A percentile compares a stretch with the other conserved stretches of the same genome.
Evolutionary conservation across 2,888 invertebrate species (phyloP).

Genomic region (Empis livida): DNA sequence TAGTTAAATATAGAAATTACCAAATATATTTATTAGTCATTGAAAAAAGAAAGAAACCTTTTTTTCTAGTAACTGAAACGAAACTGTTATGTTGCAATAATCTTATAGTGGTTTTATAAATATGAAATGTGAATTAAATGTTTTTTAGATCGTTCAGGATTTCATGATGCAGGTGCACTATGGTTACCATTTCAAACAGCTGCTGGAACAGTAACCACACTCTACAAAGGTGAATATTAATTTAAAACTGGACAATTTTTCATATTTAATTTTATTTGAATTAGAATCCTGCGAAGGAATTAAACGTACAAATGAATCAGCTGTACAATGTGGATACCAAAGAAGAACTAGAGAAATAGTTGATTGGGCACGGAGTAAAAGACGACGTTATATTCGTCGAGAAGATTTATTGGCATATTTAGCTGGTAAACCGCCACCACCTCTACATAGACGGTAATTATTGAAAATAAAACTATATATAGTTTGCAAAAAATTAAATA

Average conservation of each 20-base stretch:
- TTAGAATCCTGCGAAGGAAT: conserved; percentile 60
- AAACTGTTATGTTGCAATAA: too few species aligned
- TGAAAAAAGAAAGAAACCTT: too few species aligned
- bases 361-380: conserved; percentile 61
- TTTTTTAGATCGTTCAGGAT: conserved; percentile 45
- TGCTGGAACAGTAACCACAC: conserved; percentile 60
- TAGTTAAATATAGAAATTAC: too few species aligned
- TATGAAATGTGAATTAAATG: too few species aligned
- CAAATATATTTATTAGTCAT: too few species aligned
- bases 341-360: conserved; percentile 60
- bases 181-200: conserved; percentile 72
- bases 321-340: conserved; percentile 58
- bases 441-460: conserved; percentile 25
- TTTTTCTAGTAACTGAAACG: too few species aligned
- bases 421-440: conserved; percentile 55
- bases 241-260: not conserved
- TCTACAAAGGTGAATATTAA: conserved; percentile 53
- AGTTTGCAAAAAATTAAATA: not conserved
- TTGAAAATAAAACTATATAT: not conserved
- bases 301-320: conserved; percentile 53
- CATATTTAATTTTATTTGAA: not conserved
- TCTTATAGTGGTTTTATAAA: too few species aligned
- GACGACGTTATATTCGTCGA: conserved; percentile 53
- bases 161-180: conserved; percentile 45
- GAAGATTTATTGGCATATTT: conserved; percentile 67